Percentiles rank a stretch among this genome's conserved stretches.
Evolutionary conservation across 2,888 invertebrate genomes (phyloP).

Genomic region (Ptychoptera albimana): DNA sequence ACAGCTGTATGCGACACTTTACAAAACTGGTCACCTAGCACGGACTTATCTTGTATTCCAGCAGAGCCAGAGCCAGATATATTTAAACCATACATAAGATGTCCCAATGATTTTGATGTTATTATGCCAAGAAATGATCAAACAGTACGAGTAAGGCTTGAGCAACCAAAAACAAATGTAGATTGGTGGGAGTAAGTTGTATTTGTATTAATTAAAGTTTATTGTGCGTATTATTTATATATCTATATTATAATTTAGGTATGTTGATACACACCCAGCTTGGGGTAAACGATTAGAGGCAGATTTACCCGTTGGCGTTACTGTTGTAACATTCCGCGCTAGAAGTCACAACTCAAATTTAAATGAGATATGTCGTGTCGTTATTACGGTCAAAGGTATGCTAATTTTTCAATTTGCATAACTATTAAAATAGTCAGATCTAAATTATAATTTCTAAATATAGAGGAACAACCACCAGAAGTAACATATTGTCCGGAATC

Average conservation of each 20-base stretch:
- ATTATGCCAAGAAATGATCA: slow-evolving; percentile 31
- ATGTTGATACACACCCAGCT: slow-evolving; percentile 39
- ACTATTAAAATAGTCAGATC: background rate
- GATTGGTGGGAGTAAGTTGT: slow-evolving; percentile 40
- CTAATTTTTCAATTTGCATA: slow-evolving; percentile 1
- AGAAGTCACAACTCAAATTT: slow-evolving; percentile 37
- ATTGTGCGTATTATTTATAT: background rate
- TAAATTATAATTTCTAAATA: background rate
- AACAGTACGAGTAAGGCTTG: slow-evolving; percentile 30
- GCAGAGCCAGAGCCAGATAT: slow-evolving; percentile 12
- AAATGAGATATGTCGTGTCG: slow-evolving; percentile 39
- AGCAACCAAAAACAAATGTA: slow-evolving; percentile 41
- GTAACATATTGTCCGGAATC: slow-evolving; percentile 43
- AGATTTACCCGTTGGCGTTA: slow-evolving; percentile 39
- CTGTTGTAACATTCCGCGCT: slow-evolving; percentile 42
- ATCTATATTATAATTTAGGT: slow-evolving; percentile 22
- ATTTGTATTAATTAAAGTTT: background rate
- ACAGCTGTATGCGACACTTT: slow-evolving; percentile 22
- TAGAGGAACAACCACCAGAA: slow-evolving; percentile 39
- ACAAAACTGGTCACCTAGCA: slow-evolving; percentile 25
- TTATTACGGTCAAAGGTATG: slow-evolving; percentile 39
- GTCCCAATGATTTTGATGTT: slow-evolving; percentile 43
- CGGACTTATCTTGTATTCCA: slow-evolving; percentile 21
- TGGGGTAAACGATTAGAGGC: slow-evolving; percentile 46
- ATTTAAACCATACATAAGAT: slow-evolving; percentile 39